Conservation (phyloP, 37 sponge, comb jelly and placozoan genomes). For the Cladorhizidae sp. region DNA sequence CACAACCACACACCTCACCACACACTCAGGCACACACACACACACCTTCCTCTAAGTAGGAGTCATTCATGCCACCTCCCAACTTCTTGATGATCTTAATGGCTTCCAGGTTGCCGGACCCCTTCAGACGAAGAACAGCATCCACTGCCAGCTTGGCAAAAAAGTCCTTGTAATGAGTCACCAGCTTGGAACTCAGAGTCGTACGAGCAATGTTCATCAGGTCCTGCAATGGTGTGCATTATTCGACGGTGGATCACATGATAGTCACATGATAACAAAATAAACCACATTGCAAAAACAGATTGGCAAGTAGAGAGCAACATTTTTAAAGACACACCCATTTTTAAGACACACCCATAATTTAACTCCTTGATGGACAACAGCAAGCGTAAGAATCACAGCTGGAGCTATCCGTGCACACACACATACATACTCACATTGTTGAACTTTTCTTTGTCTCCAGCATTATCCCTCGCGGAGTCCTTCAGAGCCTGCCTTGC, state of each 20-base stretch:
- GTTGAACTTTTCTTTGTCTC: slow-evolving; percentile 50
- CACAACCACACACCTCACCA: too few species aligned
- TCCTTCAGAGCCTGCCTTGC: slow-evolving; percentile 80
- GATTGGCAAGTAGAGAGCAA: too few species aligned
- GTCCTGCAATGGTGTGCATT: slow-evolving; percentile 48
- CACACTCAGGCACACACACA: too few species aligned
- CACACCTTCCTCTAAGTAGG: slow-evolving; percentile 96
- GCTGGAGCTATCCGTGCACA: not conserved
- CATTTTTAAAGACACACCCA: too few species aligned
- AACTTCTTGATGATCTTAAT: slow-evolving; percentile 96
- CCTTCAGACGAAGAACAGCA: slow-evolving; percentile 87
- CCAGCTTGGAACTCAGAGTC: slow-evolving; percentile 97
- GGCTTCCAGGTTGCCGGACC: slow-evolving; percentile 82
- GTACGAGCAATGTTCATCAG: slow-evolving; percentile 96
- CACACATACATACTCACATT: slow-evolving; percentile 21
- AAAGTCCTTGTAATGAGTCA: slow-evolving; percentile 91
- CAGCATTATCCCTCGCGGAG: slow-evolving; percentile 80
- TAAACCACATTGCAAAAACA: too few species aligned
- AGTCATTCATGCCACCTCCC: slow-evolving; percentile 86
- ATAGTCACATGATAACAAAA: too few species aligned
- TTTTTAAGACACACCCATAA: too few species aligned
- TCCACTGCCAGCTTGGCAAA: slow-evolving; percentile 95
- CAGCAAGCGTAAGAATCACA: too few species aligned
- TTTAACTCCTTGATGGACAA: too few species aligned
- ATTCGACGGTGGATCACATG: too few species aligned